A percentile compares a stretch with the other conserved stretches of the same genome.
These are phyloP conservation scores for Drosophila borborema DNA, from an alignment of 2,888 invertebrate species.

Conservation along the genomic window DNA sequence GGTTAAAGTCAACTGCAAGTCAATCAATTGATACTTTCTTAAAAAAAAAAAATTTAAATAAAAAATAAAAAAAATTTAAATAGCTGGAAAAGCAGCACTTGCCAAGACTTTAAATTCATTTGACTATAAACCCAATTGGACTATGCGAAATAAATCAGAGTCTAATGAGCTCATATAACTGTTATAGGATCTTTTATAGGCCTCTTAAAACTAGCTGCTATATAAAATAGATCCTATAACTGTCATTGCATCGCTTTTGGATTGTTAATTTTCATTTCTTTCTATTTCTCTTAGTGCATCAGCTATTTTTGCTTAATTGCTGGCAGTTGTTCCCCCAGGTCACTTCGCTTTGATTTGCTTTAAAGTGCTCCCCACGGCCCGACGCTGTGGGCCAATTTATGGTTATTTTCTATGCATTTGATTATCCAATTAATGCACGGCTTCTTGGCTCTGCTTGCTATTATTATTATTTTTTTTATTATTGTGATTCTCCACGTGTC, in stretches of 20 bases:
- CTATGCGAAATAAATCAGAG: neutral
- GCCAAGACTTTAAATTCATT: neutral
- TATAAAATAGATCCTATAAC: neutral
- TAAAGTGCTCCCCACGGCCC: slow-evolving; percentile 50
- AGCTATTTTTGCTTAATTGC: slow-evolving; percentile 43
- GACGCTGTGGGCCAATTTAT: slow-evolving; percentile 48
- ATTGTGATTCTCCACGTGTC: slow-evolving; percentile 43
- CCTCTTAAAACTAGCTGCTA: neutral
- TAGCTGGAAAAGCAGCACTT: neutral
- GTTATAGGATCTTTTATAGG: neutral
- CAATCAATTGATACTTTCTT: neutral
- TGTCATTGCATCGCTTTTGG: neutral
- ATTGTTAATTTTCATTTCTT: neutral
- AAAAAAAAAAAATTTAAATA: neutral
- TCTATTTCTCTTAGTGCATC: slow-evolving; percentile 11
- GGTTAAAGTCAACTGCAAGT: neutral
- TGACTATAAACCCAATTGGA: neutral
- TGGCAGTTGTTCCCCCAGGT: slow-evolving; percentile 25
- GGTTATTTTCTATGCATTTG: slow-evolving; percentile 44
- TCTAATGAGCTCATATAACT: neutral
- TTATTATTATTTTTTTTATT: slow-evolving; percentile 22
- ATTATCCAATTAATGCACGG: slow-evolving; percentile 68
- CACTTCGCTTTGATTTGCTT: slow-evolving; percentile 39
- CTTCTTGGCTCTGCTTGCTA: slow-evolving; percentile 18
- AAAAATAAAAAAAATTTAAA: neutral